Evolutionary conservation across 1,140 invertebrate species (phyloP).

Genomic region (Leptinotarsa defecta): DNA sequence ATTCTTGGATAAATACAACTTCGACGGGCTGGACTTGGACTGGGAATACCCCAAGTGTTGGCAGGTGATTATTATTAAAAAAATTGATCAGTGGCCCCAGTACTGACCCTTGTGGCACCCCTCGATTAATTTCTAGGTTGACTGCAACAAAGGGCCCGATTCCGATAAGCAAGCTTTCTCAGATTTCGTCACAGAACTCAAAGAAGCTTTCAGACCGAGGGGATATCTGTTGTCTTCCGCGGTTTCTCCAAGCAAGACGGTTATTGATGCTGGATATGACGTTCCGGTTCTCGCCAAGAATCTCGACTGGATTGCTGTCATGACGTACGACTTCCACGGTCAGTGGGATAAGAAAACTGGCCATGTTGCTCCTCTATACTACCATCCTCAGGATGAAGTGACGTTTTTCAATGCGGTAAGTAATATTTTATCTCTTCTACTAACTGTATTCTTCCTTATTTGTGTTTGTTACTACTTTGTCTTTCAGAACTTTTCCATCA

Average conservation of each 20-base stretch:
- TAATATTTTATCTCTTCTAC: slow-evolving; percentile 37
- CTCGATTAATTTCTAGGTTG: slow-evolving; percentile 48
- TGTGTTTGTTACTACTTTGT: too few relatives aligned
- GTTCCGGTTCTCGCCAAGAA: slow-evolving; percentile 72
- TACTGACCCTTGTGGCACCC: neutral
- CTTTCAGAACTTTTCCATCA: slow-evolving; percentile 79
- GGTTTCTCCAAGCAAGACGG: slow-evolving; percentile 85
- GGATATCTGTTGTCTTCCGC: slow-evolving; percentile 80
- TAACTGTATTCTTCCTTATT: too few relatives aligned
- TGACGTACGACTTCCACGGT: slow-evolving; percentile 87
- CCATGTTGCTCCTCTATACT: slow-evolving; percentile 80
- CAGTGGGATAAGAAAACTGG: slow-evolving; percentile 85
- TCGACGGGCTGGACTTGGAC: slow-evolving; percentile 86
- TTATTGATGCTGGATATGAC: slow-evolving; percentile 84
- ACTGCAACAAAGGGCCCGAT: slow-evolving; percentile 80
- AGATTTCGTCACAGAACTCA: slow-evolving; percentile 73
- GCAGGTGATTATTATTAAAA: slow-evolving; percentile 65
- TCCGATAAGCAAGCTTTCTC: slow-evolving; percentile 83
- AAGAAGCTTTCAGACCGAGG: slow-evolving; percentile 71
- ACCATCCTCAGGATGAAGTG: slow-evolving; percentile 78
- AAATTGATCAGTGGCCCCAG: neutral
- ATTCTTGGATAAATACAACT: slow-evolving; percentile 82
- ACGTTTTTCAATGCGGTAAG: slow-evolving; percentile 70
- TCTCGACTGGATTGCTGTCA: slow-evolving; percentile 85
- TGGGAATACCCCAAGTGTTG: slow-evolving; percentile 93